Evolutionary conservation across 2,113 vertebrate genomes (phyloP).

Genomic region (Misgurnus mizolepis): DNA sequence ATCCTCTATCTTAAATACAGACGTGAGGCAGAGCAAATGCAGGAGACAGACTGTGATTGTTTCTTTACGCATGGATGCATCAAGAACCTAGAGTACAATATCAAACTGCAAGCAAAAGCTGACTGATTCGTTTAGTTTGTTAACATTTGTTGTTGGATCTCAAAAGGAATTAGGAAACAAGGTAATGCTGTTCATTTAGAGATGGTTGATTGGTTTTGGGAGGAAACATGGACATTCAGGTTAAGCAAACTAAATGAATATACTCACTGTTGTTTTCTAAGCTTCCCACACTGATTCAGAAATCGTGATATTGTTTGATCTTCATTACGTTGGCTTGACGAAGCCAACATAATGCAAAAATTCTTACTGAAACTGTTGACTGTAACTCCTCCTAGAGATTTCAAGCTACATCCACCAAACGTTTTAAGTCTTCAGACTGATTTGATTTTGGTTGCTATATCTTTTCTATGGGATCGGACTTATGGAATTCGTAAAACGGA

Average conservation of each 20-base stretch:
- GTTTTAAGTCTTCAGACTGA: too few species aligned
- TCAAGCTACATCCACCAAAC: too few species aligned
- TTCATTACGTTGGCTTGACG: too few species aligned
- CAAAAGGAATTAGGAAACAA: conserved; percentile 27
- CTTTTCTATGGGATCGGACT: too few species aligned
- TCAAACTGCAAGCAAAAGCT: conserved; percentile 9
- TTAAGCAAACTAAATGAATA: conserved; percentile 25
- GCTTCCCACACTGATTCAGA: neutral
- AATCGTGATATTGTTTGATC: neutral
- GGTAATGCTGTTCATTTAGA: conserved; percentile 24
- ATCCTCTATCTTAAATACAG: conserved; percentile 45
- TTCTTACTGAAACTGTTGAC: too few species aligned
- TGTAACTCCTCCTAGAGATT: too few species aligned
- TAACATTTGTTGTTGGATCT: conserved; percentile 13
- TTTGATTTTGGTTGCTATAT: too few species aligned
- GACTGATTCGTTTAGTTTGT: neutral
- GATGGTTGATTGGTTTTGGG: conserved; percentile 26
- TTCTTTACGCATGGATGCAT: conserved; percentile 19
- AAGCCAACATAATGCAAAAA: too few species aligned
- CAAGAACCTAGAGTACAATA: conserved; percentile 7
- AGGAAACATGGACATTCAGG: conserved; percentile 18
- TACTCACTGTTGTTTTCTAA: neutral
- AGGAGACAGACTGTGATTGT: conserved; percentile 51
- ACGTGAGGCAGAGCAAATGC: neutral
- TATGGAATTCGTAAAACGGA: too few species aligned